These are phyloP conservation scores for Damaliscus lunatus DNA, from an alignment of 2,113 vertebrate genomes.

Conservation along the genomic window DNA sequence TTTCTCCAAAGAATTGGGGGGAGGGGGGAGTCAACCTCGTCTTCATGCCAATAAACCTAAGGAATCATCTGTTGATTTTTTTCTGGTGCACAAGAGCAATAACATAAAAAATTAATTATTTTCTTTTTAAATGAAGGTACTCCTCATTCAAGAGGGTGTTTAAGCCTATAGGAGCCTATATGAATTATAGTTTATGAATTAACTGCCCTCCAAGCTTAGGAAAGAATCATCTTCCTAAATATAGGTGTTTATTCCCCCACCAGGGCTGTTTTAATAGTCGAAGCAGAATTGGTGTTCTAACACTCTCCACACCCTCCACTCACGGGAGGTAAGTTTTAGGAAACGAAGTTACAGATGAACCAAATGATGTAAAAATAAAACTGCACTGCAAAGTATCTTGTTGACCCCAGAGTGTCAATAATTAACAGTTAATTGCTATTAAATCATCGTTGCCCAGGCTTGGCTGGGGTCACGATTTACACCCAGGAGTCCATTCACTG, in stretches of 20 bases:
- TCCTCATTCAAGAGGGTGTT: neutral
- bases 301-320: neutral
- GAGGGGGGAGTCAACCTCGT: neutral
- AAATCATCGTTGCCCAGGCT: neutral
- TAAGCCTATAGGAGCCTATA: neutral
- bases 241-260: neutral
- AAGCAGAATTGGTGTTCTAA: neutral
- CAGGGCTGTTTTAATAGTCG: neutral
- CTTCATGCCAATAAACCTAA: constrained; percentile 45
- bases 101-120: neutral
- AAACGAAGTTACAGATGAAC: neutral
- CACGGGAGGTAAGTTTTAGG: neutral
- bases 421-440: constrained; percentile 46
- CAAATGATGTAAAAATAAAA: neutral
- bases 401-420: neutral
- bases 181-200: neutral
- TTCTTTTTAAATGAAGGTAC: neutral
- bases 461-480: neutral
- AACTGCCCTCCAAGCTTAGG: neutral
- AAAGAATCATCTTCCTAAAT: neutral
- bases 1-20: constrained; percentile 36
- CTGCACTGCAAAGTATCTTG: neutral
- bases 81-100: neutral
- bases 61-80: constrained; percentile 52
- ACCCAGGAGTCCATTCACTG: neutral